Base-by-base conservation (phyloP, 2,113 vertebrate species). In the Daphoenositta chrysoptera region DNA sequence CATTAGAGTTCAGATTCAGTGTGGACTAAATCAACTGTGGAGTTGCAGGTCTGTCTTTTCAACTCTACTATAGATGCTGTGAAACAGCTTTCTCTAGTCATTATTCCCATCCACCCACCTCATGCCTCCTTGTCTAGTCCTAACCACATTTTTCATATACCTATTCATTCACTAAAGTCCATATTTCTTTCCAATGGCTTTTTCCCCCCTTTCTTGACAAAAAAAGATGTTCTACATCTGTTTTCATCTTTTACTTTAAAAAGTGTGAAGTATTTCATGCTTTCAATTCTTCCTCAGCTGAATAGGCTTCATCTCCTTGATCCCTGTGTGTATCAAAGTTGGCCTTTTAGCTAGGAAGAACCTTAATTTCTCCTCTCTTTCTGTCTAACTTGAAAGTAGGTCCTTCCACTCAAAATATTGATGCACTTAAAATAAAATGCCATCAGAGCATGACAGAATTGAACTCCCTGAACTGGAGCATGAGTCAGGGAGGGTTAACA, bases 401-500 rank as follows among this genome's bases (percentile, higher is more conserved):
- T 40, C 33, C 10, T 42, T 78, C 57, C 2, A 2, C 53, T 88
- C 28, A 84, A 93, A 95, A 68, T 85, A 83, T 8, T 10, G 35
- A 68, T 7, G 3, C 11, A 24, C 80, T 89, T 90, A 37, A 94
- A 84, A 84, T 27, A 44, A 87, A 82, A 68, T 51, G 18, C n/a
- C 13, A 37, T 51, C 30, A n/a, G 48, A 68, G 28, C 17, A 45
- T 14, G 21, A 54, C 6, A 60, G 39, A 40, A 54, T 20, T 82
- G 70, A 60, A 68, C 75, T 91, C 13, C 20, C 40, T 80, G 73
- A 80, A 64, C 57, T 24, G n/a, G 13, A 51, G 13, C 3, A 3
- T 72, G 89, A 95, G 64, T 93, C 79, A 80, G 79, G 47, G 57
- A 68, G n/a, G 18, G 75, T 50, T 86, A 86, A 48, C 26, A 33